Evolutionary conservation across 2,888 invertebrate species (phyloP), one percentile per base, ranked within the genome.

Genomic region (Trichacis sp.): DNA sequence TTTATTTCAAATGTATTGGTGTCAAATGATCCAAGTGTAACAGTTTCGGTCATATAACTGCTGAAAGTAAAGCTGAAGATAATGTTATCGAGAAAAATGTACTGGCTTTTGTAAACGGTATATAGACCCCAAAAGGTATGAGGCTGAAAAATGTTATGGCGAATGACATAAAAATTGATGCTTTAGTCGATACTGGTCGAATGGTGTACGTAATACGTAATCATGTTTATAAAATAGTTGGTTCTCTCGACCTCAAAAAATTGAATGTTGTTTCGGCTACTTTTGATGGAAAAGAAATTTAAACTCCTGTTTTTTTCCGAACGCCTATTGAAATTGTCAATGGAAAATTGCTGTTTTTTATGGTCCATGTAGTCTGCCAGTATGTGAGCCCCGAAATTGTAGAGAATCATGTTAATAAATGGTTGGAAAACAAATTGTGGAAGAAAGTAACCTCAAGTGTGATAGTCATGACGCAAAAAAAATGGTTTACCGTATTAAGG

Each of bases 381-480:
- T 52, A 8, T 11, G 9, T 1, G 62, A 62, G 14, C 56, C 43
- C n/a, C n/a, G 11, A 48, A 8, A 46, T 56, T 9, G 57, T 63
- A 9, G 63, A 63, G 8, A 15, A 52, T 0, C 52, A 63, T 14
- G 53, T 63, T 0, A 6, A 56, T 17, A 9, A 24, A 1, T 64
- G 57, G 54, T 9, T 64, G 1, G 1, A 36, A 20, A 64, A 1
- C 45, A 14, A 0, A 54, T 58, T 1, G 17, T 64, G 1, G 58
- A 64, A 29, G 46, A 38, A 1, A 64, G 58, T 8, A 14, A 42
- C 5, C 73, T 74, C 2, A 68, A 73, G 2, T 75, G 71, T 33
- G 72, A 69, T 6, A 75, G 71, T 14, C 74, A 68, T 11, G 61
- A 0, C 57, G 19, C n/a, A 74, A 72, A 53, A 69, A 72, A 33